These are phyloP conservation scores for Notamacropus eugenii DNA, from an alignment of 2,797 vertebrate species.

Conservation along the genomic window DNA sequence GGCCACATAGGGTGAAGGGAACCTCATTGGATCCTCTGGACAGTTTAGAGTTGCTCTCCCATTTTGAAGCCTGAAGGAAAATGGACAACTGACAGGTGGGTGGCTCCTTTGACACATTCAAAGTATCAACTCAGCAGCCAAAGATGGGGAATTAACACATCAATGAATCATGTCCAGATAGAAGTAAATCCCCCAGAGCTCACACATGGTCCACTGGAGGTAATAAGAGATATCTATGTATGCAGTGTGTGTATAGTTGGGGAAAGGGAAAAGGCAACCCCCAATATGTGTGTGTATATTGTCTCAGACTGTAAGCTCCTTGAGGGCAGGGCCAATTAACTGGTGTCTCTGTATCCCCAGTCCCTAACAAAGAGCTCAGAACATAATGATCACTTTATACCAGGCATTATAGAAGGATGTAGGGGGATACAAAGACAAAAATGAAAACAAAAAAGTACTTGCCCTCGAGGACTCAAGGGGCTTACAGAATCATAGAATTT, in stretches of 20 bases:
- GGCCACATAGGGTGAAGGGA: no score
- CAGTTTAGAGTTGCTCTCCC: no score
- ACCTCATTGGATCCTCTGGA: no score
- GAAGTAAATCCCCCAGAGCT: no score
- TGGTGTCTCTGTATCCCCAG: not conserved
- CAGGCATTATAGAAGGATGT: not conserved
- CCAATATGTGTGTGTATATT: not conserved
- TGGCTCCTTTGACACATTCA: no score
- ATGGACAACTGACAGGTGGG: no score
- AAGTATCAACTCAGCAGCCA: no score
- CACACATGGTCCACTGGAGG: no score
- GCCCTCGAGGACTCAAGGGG: no score
- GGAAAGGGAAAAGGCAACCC: not conserved
- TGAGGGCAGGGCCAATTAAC: not conserved
- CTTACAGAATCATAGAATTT: not conserved
- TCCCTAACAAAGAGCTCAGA: not conserved
- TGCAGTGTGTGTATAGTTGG: not conserved
- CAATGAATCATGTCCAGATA: not conserved
- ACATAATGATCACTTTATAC: not conserved
- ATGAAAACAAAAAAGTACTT: not conserved
- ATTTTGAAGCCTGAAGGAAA: no score
- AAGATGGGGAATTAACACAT: no score
- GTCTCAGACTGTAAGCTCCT: not conserved
- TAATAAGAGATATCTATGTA: not conserved
- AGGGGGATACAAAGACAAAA: not conserved